Evolutionary conservation across 2,888 invertebrate genomes (phyloP).

Genomic region (Odontomyia ornata): DNA sequence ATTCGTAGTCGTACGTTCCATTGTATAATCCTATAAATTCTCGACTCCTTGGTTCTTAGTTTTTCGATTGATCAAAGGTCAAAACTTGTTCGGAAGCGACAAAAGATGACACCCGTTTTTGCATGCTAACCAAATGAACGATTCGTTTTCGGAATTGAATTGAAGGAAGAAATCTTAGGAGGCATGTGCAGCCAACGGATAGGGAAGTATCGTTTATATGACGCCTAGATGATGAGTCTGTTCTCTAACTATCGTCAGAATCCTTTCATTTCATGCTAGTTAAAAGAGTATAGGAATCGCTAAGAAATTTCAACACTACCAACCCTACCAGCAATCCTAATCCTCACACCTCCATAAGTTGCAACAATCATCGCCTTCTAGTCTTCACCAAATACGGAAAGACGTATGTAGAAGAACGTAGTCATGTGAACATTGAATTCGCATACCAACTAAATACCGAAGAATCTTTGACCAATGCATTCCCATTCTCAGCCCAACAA

Average conservation of each 20-base stretch:
- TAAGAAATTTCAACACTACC: neutral
- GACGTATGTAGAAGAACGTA: conserved; percentile 31
- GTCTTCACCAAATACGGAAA: conserved; percentile 28
- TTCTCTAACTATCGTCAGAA: too few relatives aligned
- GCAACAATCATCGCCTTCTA: conserved; percentile 42
- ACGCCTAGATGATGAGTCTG: too few relatives aligned
- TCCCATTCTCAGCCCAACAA: conserved; percentile 21
- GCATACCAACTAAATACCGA: conserved; percentile 41
- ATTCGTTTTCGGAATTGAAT: neutral
- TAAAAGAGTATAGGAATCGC: too few relatives aligned
- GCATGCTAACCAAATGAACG: conserved; percentile 38
- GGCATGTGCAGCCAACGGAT: too few relatives aligned
- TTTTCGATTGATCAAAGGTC: conserved; percentile 42
- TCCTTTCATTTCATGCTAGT: too few relatives aligned
- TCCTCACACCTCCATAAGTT: conserved; percentile 36
- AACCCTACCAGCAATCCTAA: neutral
- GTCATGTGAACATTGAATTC: conserved; percentile 42
- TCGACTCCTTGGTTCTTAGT: conserved; percentile 14
- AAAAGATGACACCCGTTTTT: conserved; percentile 43
- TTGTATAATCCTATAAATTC: conserved; percentile 31
- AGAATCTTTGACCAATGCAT: conserved; percentile 41
- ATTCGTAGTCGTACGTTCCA: conserved; percentile 10
- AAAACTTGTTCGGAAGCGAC: conserved; percentile 42
- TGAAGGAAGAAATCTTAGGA: neutral
- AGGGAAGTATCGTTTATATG: too few relatives aligned